Evolutionary conservation across 2,113 vertebrate genomes (phyloP).

Genomic region (Pogonocichla stellata): DNA sequence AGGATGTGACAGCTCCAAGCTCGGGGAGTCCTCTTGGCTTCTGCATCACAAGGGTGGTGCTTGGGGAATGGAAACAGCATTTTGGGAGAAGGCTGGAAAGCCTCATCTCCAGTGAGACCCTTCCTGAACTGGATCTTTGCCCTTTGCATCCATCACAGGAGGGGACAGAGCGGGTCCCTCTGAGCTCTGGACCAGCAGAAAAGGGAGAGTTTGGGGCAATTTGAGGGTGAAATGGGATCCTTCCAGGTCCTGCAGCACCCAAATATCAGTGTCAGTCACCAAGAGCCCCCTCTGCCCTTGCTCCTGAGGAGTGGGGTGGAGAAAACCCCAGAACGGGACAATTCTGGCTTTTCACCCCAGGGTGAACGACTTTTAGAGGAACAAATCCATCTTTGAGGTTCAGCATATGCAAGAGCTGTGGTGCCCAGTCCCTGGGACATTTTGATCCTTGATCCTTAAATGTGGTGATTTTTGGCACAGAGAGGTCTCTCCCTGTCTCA

Average conservation of each 20-base stretch:
- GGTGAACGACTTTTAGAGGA: not conserved
- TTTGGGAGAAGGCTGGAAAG: not conserved
- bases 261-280: fast-evolving
- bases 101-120: not conserved
- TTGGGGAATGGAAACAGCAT: not conserved
- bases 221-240: not conserved
- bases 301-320: not conserved
- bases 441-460: not conserved
- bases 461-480: not conserved
- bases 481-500: not conserved
- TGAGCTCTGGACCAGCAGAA: not conserved
- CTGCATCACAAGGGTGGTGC: not conserved
- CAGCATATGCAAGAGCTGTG: not conserved
- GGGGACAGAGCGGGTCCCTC: fast-evolving
- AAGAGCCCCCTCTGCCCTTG: not conserved
- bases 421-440: too few relatives aligned
- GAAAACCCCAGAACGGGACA: fast-evolving
- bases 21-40: not conserved
- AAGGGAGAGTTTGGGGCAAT: fast-evolving
- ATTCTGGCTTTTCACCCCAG: not conserved
- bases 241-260: not conserved
- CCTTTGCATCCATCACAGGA: fast-evolving
- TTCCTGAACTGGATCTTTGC: fast-evolving
- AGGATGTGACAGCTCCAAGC: not conserved
- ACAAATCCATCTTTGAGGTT: not conserved